These are phyloP conservation scores for Palythoa grandis DNA, from an alignment of 92 coral and sea anemone species.

Conservation along the genomic window DNA sequence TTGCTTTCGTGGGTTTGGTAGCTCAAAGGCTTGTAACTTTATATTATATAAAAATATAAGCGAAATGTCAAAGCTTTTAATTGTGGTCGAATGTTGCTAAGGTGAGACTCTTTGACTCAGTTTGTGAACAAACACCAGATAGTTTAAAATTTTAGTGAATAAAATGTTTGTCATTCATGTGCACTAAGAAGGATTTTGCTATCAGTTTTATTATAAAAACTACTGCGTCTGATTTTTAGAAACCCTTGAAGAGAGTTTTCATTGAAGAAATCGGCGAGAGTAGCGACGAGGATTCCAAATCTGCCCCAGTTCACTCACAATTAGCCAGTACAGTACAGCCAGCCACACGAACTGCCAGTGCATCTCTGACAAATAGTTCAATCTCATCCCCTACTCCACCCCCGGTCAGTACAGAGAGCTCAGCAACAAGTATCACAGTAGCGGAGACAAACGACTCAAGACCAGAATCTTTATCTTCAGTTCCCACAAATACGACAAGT, in stretches of 20 bases:
- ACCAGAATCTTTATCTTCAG: constrained; percentile 11
- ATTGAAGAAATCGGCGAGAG: constrained; percentile 93
- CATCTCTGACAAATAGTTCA: not conserved
- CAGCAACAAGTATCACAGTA: not conserved
- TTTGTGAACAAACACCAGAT: no score
- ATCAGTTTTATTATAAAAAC: no score
- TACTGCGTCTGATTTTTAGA: not conserved
- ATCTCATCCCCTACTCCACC: not conserved
- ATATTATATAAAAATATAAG: no score
- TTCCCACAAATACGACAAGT: not conserved
- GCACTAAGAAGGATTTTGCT: no score
- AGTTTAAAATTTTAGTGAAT: no score
- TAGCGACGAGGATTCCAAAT: constrained; percentile 61
- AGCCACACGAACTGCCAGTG: not conserved
- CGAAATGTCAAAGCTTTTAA: no score
- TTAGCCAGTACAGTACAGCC: not conserved
- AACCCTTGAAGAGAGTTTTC: constrained; percentile 70
- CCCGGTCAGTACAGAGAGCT: not conserved
- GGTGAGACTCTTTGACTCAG: no score
- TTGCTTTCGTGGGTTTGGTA: no score
- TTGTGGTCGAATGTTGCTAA: no score
- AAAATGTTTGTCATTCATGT: no score
- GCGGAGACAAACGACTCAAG: not conserved
- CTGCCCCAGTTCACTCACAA: not conserved
- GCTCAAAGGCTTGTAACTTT: no score